Evolutionary conservation across 2,113 vertebrate species (phyloP).

Genomic region (Equus przewalskii): DNA sequence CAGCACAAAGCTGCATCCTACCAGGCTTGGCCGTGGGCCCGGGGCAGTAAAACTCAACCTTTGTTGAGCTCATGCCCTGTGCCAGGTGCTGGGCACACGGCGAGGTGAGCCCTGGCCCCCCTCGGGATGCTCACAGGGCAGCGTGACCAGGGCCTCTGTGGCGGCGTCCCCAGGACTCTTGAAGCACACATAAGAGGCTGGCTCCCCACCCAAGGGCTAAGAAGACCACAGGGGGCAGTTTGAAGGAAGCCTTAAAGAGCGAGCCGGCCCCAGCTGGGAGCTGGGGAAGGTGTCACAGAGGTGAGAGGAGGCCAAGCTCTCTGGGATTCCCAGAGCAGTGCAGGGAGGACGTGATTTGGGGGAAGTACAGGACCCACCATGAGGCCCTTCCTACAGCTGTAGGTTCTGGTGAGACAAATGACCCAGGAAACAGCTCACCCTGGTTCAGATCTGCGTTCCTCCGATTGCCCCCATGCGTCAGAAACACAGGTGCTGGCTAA

Average conservation of each 20-base stretch:
- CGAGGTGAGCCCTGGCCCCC: background rate
- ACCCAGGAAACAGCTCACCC: background rate
- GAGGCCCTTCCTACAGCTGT: too few relatives aligned
- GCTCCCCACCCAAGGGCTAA: background rate
- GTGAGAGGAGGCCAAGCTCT: too few relatives aligned
- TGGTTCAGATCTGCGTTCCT: rapidly evolving
- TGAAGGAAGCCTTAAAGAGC: background rate
- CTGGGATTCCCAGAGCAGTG: rapidly evolving
- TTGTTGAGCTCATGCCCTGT: background rate
- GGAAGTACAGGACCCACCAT: rapidly evolving
- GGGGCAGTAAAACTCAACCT: background rate
- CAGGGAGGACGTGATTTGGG: rapidly evolving
- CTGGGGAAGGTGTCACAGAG: rapidly evolving
- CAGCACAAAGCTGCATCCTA: rapidly evolving
- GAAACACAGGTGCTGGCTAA: rapidly evolving
- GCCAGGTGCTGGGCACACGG: background rate
- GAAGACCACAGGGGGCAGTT: background rate
- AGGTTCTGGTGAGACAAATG: background rate
- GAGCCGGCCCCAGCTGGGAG: rapidly evolving
- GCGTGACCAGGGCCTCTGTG: rapidly evolving
- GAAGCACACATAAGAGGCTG: background rate
- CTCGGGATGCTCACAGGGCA: background rate
- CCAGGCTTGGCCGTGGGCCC: rapidly evolving
- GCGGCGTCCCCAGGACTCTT: too few relatives aligned
- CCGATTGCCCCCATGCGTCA: rapidly evolving